Conservation (phyloP, 2,797 vertebrate species). For the Adrianichthys oophorus region DNA sequence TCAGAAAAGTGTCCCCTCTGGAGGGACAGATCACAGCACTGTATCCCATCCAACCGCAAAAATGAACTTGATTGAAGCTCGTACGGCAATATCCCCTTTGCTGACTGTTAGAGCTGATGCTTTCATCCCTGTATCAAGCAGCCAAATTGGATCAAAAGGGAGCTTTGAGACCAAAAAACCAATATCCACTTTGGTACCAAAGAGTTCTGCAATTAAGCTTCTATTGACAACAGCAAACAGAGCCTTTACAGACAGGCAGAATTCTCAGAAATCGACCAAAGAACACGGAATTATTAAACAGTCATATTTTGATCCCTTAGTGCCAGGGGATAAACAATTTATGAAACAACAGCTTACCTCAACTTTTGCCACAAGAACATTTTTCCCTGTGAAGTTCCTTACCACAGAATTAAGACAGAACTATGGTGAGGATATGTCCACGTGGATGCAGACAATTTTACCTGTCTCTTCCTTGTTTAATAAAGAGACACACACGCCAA, state of each 20-base stretch:
- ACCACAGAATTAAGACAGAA: constrained; percentile 12
- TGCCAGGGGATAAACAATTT: constrained; percentile 1
- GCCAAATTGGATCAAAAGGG: constrained; percentile 16
- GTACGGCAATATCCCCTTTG: constrained; percentile 12
- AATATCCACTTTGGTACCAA: constrained; percentile 24
- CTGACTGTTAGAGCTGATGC: constrained; percentile 28
- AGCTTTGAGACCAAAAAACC: constrained; percentile 15
- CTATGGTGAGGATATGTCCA: neutral
- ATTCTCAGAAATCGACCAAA: constrained; percentile 15
- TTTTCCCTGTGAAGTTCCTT: constrained; percentile 6
- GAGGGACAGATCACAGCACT: constrained; percentile 26
- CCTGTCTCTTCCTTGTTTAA: constrained; percentile 10
- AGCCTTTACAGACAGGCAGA: constrained; percentile 11
- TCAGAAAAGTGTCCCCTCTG: constrained; percentile 17
- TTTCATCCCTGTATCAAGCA: constrained; percentile 42
- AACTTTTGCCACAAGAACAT: constrained; percentile 1
- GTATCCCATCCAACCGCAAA: constrained; percentile 32
- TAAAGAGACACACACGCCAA: constrained; percentile 14
- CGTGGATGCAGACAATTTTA: constrained; percentile 3
- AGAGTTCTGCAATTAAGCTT: constrained; percentile 20
- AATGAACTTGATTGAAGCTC: constrained; percentile 30
- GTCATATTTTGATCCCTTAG: constrained; percentile 18
- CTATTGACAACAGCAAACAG: constrained; percentile 20
- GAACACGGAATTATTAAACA: constrained; percentile 29
- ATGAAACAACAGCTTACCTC: constrained; percentile 11